Evolutionary conservation across 2,888 invertebrate species (phyloP), one percentile per base, ranked within the genome.

Genomic region (Andrena bucephala): DNA sequence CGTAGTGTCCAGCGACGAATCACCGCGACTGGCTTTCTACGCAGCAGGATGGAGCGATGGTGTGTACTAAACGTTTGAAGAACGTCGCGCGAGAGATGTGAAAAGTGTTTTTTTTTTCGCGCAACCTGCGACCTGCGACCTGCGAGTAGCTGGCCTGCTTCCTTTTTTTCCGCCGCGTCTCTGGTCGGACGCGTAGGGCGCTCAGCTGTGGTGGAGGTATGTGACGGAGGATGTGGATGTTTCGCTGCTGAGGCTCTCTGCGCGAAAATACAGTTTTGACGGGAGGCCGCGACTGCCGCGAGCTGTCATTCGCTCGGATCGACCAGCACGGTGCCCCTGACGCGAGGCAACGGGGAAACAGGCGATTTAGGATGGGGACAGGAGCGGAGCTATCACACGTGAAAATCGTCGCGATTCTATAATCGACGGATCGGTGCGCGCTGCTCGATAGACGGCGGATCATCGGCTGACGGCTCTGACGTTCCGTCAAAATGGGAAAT

Each of bases 401-500:
- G 80, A 65, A 48, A 65, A 54, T 72, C 52, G 50, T 84, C 78
- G 75, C 57, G 65, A 78, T 78, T 84, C 71, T 85, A 65, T 85
- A 87, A 87, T 85, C 80, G 83, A 77, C 84, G 78, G 65, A 78
- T 77, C 81, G 70, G 59, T 69, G 60, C 27, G 66, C 29, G 48
- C n/a, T 75, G 74, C 20, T 27, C 5, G 57, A 36, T 63, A 68
- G 72, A 67, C 70, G 79, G 16, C 24, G 48, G 33, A 27, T 20
- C 20, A 59, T 63, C 33, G 57, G 59, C 20, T 20, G 20, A 20
- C 20, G 20, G 20, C 68, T n/a, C 6, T 10, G 54, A 71, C 67
- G 62, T 57, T 63, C 31, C 60, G 16, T 50, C 66, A 86, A 93
- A 92, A 97, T 97, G 96, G 96, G 96, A 90, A 97, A 97, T 94